These are phyloP conservation scores for Hipposideros armiger DNA, from an alignment of 2,113 vertebrate species.

Conservation along the genomic window DNA sequence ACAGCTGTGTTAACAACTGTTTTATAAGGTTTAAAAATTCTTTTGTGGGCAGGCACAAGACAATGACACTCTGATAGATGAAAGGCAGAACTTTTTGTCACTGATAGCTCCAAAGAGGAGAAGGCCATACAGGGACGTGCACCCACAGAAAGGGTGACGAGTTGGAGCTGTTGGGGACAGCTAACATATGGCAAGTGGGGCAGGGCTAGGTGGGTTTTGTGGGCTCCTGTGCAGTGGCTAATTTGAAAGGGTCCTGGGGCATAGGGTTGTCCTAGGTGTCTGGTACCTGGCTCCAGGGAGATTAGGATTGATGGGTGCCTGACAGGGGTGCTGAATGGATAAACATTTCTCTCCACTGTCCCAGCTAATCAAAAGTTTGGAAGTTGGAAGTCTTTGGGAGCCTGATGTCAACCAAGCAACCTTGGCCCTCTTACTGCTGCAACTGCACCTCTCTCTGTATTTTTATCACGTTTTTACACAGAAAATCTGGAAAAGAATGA, in stretches of 20 bases:
- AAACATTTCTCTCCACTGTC: neutral
- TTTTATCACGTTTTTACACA: neutral
- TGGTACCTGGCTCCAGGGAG: neutral
- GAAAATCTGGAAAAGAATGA: neutral
- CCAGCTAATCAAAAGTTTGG: neutral
- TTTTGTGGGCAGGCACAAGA: neutral
- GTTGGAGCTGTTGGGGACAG: neutral
- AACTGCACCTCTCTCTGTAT: neutral
- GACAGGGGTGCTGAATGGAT: rapidly evolving
- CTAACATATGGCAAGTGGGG: no score
- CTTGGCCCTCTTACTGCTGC: neutral
- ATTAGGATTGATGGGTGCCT: rapidly evolving
- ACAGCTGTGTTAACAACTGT: neutral
- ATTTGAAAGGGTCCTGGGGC: neutral
- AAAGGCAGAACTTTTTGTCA: neutral
- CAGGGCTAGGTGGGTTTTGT: neutral
- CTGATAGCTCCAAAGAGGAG: neutral
- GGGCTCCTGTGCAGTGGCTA: neutral
- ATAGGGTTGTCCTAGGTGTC: neutral
- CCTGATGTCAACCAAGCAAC: neutral
- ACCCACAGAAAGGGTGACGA: neutral
- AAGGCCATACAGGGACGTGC: neutral
- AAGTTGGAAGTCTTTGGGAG: neutral
- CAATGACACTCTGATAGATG: neutral
- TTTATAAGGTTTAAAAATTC: neutral